These are phyloP conservation scores for Trilocha varians DNA, from an alignment of 2,888 invertebrate species.

Conservation along the genomic window DNA sequence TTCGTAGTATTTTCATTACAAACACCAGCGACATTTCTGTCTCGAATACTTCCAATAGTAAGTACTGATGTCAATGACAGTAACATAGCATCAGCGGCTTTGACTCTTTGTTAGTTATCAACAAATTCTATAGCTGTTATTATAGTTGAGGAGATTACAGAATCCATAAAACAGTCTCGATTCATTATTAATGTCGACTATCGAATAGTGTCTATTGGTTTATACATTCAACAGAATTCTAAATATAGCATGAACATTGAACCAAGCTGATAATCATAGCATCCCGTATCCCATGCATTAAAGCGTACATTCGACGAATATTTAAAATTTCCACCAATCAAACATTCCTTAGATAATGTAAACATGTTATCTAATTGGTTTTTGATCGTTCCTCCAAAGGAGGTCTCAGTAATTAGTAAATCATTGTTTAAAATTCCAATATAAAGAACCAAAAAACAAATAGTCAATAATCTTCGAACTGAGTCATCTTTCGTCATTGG, in stretches of 20 bases:
- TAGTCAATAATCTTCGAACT: conserved; percentile 42
- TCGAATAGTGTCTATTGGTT: not conserved
- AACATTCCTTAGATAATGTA: not conserved
- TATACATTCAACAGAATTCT: not conserved
- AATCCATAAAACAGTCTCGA: not conserved
- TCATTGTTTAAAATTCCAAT: not conserved
- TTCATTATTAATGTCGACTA: not conserved
- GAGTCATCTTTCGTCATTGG: conserved; percentile 60
- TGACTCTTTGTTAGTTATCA: too few species aligned
- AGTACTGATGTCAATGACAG: too few species aligned
- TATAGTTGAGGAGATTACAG: not conserved
- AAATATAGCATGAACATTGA: not conserved
- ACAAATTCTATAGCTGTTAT: too few species aligned
- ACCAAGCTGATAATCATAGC: not conserved
- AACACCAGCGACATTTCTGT: too few species aligned
- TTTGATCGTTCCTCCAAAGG: not conserved
- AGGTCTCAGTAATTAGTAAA: not conserved
- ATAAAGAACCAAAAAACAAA: conserved; percentile 20
- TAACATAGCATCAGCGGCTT: too few species aligned
- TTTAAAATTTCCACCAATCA: not conserved
- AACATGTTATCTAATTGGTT: too few species aligned
- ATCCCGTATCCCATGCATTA: not conserved
- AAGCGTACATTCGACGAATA: not conserved
- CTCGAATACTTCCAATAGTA: too few species aligned
- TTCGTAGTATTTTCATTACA: too few species aligned